Conservation (phyloP, 1,140 invertebrate genomes). For the Charaxes varanes region DNA sequence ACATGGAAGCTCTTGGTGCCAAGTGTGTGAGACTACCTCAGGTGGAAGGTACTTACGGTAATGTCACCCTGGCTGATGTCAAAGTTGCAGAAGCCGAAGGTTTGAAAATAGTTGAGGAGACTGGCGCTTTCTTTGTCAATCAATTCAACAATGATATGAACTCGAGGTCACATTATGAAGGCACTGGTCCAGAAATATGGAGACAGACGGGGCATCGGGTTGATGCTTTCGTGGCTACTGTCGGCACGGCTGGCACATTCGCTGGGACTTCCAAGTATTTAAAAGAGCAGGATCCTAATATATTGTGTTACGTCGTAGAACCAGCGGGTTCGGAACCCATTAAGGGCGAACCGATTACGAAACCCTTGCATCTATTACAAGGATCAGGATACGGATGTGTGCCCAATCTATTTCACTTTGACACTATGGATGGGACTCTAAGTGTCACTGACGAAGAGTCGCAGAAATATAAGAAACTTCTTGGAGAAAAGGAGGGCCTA, state of each 20-base stretch:
- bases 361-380: slow-evolving; percentile 58
- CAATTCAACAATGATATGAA: slow-evolving; percentile 55
- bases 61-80: slow-evolving; percentile 55
- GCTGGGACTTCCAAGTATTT: slow-evolving; percentile 51
- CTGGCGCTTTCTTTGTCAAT: slow-evolving; percentile 54
- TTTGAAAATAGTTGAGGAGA: slow-evolving; percentile 38
- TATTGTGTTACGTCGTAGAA: slow-evolving; percentile 51
- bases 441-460: slow-evolving; percentile 55
- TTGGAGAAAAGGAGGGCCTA: slow-evolving; percentile 58
- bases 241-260: slow-evolving; percentile 59
- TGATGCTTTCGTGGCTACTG: slow-evolving; percentile 55
- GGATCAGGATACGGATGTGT: slow-evolving; percentile 60
- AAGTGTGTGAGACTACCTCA: slow-evolving; percentile 56
- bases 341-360: slow-evolving; percentile 46
- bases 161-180: slow-evolving; percentile 41
- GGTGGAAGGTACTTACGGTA: slow-evolving; percentile 59
- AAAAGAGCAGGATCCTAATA: slow-evolving; percentile 49
- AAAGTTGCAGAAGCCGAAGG: slow-evolving; percentile 47
- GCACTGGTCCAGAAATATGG: slow-evolving; percentile 63
- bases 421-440: slow-evolving; percentile 48
- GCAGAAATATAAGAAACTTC: slow-evolving; percentile 47
- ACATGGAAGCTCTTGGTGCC: slow-evolving; percentile 62
- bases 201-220: slow-evolving; percentile 53
- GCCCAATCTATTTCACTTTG: slow-evolving; percentile 52
- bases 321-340: slow-evolving; percentile 56